phyloP scores from a whole-genome alignment of 2,888 invertebrate species.

The Balanococcus diminutus region DNA sequence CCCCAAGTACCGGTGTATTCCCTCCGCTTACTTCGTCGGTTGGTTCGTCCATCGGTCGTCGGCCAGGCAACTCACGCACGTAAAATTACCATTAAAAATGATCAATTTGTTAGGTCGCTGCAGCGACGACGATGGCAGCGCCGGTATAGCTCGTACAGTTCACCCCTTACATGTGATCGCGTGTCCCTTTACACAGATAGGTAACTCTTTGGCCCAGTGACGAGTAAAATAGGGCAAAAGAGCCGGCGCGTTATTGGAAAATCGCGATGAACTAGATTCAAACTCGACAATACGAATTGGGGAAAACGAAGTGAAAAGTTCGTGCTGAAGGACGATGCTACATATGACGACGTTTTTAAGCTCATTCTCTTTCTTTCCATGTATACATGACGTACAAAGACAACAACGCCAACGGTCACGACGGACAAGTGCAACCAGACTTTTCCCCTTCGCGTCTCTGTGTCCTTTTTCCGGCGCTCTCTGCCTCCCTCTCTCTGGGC shows the following conservation, averaged over 20 bases:
- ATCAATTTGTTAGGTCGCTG: not conserved
- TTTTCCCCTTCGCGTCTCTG: no score
- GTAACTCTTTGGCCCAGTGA: not conserved
- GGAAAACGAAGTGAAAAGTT: not conserved
- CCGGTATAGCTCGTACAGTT: not conserved
- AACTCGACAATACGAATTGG: not conserved
- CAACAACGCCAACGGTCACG: not conserved
- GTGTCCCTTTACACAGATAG: not conserved
- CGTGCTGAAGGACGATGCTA: not conserved
- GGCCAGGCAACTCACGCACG: not conserved
- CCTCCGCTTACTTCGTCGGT: not conserved
- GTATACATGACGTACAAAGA: not conserved
- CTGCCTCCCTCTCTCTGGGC: no score
- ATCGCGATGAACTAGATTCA: not conserved
- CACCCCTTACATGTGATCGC: not conserved
- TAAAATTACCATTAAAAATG: not conserved
- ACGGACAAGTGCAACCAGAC: not conserved
- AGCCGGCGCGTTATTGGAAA: not conserved
- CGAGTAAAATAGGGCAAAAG: not conserved
- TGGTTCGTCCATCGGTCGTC: not conserved
- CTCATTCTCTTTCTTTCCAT: no score
- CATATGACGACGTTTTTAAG: not conserved
- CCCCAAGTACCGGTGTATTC: no score
- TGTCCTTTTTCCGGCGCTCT: no score
- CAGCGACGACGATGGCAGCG: no score